These are phyloP conservation scores for Archips crataeganus DNA, from an alignment of 2,888 invertebrate genomes.

Conservation along the genomic window DNA sequence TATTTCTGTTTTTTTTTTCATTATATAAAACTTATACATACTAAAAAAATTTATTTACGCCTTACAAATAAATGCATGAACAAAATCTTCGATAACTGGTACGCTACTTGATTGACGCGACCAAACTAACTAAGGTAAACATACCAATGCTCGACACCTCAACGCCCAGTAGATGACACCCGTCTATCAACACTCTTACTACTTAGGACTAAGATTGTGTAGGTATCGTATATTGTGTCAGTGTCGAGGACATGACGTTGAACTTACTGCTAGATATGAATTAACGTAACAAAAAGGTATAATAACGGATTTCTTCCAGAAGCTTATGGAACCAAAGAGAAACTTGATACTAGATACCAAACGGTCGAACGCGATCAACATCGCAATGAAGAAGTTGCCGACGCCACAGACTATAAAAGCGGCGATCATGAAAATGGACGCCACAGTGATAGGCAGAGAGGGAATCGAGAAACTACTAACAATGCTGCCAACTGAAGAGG, in stretches of 20 bases:
- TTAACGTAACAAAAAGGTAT: not conserved
- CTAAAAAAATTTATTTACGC: too few species aligned
- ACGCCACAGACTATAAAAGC: conserved; percentile 99
- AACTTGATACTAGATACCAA: conserved; percentile 96
- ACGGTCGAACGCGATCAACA: conserved; percentile 99
- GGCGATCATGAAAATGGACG: conserved; percentile 99
- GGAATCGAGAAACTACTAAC: conserved; percentile 98
- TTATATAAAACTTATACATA: too few species aligned
- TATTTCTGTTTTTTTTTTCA: not conserved
- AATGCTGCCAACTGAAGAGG: conserved; percentile 99
- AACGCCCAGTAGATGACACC: too few species aligned
- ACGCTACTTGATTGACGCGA: too few species aligned
- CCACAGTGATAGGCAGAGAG: conserved; percentile 98
- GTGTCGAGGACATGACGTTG: too few species aligned
- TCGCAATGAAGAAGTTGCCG: conserved; percentile 99
- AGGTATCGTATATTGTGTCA: too few species aligned
- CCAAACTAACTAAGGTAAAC: too few species aligned
- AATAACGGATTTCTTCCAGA: conserved; percentile 56
- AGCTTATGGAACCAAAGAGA: conserved; percentile 80
- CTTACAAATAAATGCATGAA: too few species aligned
- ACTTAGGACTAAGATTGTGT: too few species aligned
- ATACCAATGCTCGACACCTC: too few species aligned
- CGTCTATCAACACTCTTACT: too few species aligned
- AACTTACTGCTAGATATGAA: not conserved
- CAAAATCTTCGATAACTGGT: too few species aligned